phyloP scores from a whole-genome alignment of 2,797 vertebrate species.

The Pelobates cultripes region DNA sequence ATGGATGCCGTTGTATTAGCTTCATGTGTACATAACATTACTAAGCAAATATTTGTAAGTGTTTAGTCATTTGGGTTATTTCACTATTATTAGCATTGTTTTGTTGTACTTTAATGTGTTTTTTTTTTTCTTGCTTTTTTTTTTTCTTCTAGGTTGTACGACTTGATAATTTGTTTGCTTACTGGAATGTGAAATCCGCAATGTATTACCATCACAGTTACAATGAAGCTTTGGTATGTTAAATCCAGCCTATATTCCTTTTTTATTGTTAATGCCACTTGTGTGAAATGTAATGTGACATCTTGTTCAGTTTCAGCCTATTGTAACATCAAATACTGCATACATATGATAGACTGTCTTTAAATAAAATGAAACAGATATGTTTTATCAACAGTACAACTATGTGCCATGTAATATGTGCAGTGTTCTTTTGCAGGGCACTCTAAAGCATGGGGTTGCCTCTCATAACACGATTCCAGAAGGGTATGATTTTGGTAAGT shows the following conservation, averaged over 20 bases:
- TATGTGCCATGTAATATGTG: background rate
- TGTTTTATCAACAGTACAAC: background rate
- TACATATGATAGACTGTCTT: background rate
- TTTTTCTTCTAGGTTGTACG: conserved; percentile 82
- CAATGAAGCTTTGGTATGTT: conserved; percentile 88
- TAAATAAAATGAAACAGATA: too few species aligned
- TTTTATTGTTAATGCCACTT: background rate
- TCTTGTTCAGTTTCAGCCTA: background rate
- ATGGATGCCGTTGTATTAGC: too few species aligned
- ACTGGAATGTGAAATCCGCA: conserved; percentile 93
- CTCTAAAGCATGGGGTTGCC: conserved; percentile 83
- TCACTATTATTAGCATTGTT: background rate
- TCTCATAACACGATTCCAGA: conserved; percentile 67
- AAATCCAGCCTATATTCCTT: background rate
- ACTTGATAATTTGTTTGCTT: conserved; percentile 93
- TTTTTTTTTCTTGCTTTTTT: conserved; percentile 59
- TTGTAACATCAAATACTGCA: too few species aligned
- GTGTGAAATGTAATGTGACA: background rate
- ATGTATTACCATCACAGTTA: conserved; percentile 84
- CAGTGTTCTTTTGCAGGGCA: conserved; percentile 65
- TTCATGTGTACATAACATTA: too few species aligned
- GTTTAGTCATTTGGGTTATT: too few species aligned
- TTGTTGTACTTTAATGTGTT: background rate
- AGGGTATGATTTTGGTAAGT: conserved; percentile 89
- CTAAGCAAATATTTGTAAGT: too few species aligned